phyloP scores from a whole-genome alignment of 2,797 vertebrate species.

The Arrhamphus sclerolepis region DNA sequence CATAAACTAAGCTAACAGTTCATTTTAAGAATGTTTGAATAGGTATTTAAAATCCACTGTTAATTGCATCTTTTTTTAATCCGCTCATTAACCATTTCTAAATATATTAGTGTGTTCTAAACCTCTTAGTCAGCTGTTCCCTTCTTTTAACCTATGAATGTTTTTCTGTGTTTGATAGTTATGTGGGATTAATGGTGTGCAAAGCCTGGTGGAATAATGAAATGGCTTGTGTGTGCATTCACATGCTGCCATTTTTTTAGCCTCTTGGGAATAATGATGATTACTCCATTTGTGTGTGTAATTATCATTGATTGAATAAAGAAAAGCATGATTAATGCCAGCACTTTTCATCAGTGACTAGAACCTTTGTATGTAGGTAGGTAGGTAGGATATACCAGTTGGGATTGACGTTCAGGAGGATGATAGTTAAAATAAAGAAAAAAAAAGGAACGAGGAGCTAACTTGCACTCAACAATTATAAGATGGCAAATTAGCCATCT shows the following conservation, averaged over 20 bases:
- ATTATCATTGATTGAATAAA: constrained; percentile 64
- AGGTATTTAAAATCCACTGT: neutral
- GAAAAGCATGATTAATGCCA: constrained; percentile 66
- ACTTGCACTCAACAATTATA: constrained; percentile 32
- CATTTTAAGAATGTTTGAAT: neutral
- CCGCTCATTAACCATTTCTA: neutral
- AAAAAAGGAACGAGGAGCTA: constrained; percentile 20
- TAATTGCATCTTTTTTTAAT: constrained; percentile 6
- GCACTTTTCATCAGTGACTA: constrained; percentile 73
- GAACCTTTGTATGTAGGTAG: constrained; percentile 41
- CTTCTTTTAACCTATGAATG: constrained; percentile 17
- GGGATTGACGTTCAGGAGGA: constrained; percentile 18
- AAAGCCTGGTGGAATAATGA: constrained; percentile 64
- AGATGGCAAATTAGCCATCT: constrained; percentile 46
- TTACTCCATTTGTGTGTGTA: constrained; percentile 64
- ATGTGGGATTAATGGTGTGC: constrained; percentile 60
- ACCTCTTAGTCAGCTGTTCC: neutral
- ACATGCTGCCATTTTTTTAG: constrained; percentile 47
- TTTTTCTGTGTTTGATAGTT: constrained; percentile 29
- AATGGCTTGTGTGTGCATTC: constrained; percentile 61
- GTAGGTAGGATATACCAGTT: constrained; percentile 20
- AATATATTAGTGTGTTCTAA: constrained; percentile 13
- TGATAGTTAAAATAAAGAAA: constrained; percentile 21
- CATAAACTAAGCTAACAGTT: neutral
- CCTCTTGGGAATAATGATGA: constrained; percentile 66